Conservation (phyloP, 1,140 invertebrate genomes). For the Trachymyrmex cornetzi region DNA sequence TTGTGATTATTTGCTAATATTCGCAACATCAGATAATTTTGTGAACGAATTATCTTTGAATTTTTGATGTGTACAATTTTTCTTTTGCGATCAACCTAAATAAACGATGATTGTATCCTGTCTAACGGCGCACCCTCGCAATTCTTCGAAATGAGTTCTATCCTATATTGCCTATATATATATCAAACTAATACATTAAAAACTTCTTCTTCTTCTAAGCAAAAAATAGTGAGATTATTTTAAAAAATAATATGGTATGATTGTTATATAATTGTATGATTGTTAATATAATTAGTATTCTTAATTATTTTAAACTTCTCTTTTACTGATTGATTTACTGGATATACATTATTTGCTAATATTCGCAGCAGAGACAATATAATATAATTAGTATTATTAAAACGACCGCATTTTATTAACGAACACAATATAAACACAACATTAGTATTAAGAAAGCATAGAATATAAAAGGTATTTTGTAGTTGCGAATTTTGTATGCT, state of each 20-base stretch:
- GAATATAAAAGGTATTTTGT: conserved; percentile 9
- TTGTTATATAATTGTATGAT: not conserved
- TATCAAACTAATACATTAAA: conserved; percentile 59
- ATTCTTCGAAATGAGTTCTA: conserved; percentile 64
- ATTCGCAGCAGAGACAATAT: too few species aligned
- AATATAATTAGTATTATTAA: conserved; percentile 6
- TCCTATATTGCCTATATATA: conserved; percentile 38
- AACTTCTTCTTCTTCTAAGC: conserved; percentile 4
- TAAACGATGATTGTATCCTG: conserved; percentile 58
- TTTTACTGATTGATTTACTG: too few species aligned
- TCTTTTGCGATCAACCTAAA: conserved; percentile 47
- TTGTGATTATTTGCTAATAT: not conserved
- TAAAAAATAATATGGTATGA: not conserved
- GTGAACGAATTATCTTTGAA: not conserved
- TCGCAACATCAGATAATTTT: not conserved
- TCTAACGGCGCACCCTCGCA: conserved; percentile 68
- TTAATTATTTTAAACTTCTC: too few species aligned
- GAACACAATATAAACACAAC: not conserved
- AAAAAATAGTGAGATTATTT: conserved; percentile 20
- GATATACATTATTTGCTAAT: too few species aligned
- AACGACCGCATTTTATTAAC: conserved; percentile 13
- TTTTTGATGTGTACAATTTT: conserved; percentile 43
- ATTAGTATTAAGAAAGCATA: conserved; percentile 30
- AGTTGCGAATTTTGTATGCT: not conserved
- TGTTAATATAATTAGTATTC: too few species aligned